These are phyloP conservation scores for Steromphala cineraria DNA, from an alignment of 2,888 invertebrate genomes.

Conservation along the genomic window DNA sequence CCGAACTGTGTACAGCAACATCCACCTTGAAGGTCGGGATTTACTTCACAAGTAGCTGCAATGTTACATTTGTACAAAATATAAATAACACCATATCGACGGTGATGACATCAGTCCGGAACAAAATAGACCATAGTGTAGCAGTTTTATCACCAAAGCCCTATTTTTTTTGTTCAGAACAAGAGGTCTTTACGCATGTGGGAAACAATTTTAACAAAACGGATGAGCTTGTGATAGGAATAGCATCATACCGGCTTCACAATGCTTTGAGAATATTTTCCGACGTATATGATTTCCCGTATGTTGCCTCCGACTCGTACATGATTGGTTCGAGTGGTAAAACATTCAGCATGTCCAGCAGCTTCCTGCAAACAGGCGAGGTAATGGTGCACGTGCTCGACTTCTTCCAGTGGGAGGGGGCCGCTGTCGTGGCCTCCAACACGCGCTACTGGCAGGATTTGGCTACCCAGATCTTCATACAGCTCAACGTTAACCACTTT, in stretches of 20 bases:
- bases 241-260: constrained; percentile 16
- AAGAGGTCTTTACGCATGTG: neutral
- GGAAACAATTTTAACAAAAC: neutral
- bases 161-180: neutral
- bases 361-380: neutral
- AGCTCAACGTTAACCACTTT: constrained; percentile 8
- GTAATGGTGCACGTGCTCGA: neutral
- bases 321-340: neutral
- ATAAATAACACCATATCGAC: neutral
- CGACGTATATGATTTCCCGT: constrained; percentile 13
- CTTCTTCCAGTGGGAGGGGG: constrained; percentile 5
- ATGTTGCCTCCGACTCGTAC: constrained; percentile 16
- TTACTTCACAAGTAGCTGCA: neutral
- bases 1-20: neutral
- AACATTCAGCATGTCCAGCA: neutral
- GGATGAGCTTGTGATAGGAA: neutral
- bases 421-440: neutral
- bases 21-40: neutral
- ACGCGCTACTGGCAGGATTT: constrained; percentile 11
- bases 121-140: neutral
- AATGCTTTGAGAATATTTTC: constrained; percentile 19
- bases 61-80: neutral
- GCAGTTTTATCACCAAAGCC: neutral
- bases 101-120: neutral
- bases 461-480: constrained; percentile 8